Percentiles rank a stretch among this genome's conserved stretches.
Conservation (phyloP, 2,797 vertebrate genomes). For the Nyctalus aviator region DNA sequence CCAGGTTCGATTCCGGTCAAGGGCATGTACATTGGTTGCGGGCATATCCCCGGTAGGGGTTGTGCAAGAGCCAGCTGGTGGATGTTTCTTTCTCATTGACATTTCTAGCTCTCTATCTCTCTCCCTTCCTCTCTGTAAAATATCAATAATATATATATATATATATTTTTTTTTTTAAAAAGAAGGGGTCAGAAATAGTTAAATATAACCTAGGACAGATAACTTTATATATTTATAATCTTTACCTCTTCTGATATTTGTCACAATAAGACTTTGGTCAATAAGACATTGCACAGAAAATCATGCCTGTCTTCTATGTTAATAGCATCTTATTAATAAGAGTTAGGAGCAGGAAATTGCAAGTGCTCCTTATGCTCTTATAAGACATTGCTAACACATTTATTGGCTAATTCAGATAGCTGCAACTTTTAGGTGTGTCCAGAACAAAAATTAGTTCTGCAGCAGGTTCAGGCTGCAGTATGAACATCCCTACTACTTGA, state of each 20-base stretch:
- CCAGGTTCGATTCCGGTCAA: no score
- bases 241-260: neutral
- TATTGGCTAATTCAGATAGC: constrained; percentile 41
- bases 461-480: neutral
- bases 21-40: no score
- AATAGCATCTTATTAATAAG: neutral
- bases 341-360: neutral
- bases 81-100: no score
- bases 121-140: no score
- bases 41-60: no score
- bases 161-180: neutral
- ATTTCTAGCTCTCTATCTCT: no score
- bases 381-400: neutral
- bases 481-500: neutral
- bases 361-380: neutral
- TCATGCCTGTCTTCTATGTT: neutral
- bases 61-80: no score
- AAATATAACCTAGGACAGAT: neutral
- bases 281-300: neutral
- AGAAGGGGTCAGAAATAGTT: neutral
- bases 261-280: neutral
- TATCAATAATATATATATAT: no score
- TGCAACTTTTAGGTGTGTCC: neutral
- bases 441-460: constrained; percentile 6
- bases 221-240: neutral